Base-by-base conservation (phyloP, 2,113 vertebrate genomes). In the Apeltes quadracus region DNA sequence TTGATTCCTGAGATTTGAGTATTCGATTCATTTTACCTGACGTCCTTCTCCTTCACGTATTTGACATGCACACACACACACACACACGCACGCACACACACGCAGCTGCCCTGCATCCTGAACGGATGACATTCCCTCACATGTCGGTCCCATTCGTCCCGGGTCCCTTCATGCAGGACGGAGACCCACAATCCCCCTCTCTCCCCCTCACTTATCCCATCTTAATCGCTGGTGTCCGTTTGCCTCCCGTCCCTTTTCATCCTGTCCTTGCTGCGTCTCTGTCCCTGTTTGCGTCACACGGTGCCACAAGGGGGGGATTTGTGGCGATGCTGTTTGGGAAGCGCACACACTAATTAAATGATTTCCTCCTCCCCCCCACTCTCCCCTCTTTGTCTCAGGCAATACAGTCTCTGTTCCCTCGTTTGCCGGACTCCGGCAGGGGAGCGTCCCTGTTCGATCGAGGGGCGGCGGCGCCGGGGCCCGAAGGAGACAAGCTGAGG, bases 321-420 rank as follows among this genome's bases (percentile, higher is more conserved):
- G n/a, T n/a, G n/a, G 2, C 29, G 29, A 29, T 29, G 81, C 14
- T 51, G 3, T 83, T 76, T 68, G 23, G 55, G 38, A 79, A 57
- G 67, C 38, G 27, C 27, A 44, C 25, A 64, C 65, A 59, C 54
- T 74, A 1, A 58, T 67, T 66, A 59, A 27, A 25, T 29, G 5
- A 2, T 36, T 44, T 71, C 55, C 43, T n/a, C n/a, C n/a, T n/a
- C n/a, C n/a, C n/a, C n/a, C n/a, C 34, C 29, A 4, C 46, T 29
- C 15, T 79, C 14, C 29, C 18, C 56, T 77, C 67, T 58, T 27
- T 76, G 55, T 64, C 80, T 71, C 77, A 95, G 96, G 88, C 95
- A 38, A 92, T 97, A 76, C 96, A 97, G 92, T 95, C 92, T 61
- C 93, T 97, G 87, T 96, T 97, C 86, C 95, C 96, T 16, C 94